Conservation (phyloP, 2,113 vertebrate species). For the Ciconia maguari region DNA sequence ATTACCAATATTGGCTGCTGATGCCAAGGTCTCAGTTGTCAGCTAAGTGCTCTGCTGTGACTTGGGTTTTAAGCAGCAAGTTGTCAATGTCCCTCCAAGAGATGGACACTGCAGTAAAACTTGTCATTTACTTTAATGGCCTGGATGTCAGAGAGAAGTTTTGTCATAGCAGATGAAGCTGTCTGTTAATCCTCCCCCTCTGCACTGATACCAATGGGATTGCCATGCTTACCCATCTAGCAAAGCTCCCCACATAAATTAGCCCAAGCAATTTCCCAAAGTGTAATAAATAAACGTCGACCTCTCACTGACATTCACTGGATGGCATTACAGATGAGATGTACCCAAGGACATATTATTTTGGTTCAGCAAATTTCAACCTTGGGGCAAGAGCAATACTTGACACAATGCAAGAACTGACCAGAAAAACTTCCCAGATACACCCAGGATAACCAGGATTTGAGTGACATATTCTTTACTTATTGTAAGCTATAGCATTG, state of each 20-base stretch:
- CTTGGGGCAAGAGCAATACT: background rate
- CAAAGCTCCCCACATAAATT: constrained; percentile 43
- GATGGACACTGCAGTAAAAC: constrained; percentile 20
- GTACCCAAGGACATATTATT: background rate
- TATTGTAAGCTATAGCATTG: background rate
- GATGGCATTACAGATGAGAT: background rate
- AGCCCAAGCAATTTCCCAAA: constrained; percentile 23
- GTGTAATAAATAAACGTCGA: constrained; percentile 27
- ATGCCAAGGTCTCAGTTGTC: constrained; percentile 13
- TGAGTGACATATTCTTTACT: background rate
- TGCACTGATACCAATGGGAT: background rate
- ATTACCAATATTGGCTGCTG: constrained; percentile 6
- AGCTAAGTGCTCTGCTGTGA: background rate
- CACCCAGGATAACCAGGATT: background rate
- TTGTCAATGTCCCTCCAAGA: background rate
- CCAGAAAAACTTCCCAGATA: background rate
- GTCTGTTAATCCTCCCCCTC: background rate
- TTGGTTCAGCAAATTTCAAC: background rate
- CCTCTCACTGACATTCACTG: background rate
- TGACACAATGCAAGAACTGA: background rate
- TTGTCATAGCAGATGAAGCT: constrained; percentile 16
- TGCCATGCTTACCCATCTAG: background rate
- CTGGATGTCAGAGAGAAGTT: constrained; percentile 18
- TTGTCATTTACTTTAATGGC: constrained; percentile 38
- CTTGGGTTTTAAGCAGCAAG: constrained; percentile 34